Evolutionary conservation across 2,113 vertebrate genomes (phyloP), one percentile per base, ranked within the genome.

Genomic region (Ptilorrhoa leucosticta): DNA sequence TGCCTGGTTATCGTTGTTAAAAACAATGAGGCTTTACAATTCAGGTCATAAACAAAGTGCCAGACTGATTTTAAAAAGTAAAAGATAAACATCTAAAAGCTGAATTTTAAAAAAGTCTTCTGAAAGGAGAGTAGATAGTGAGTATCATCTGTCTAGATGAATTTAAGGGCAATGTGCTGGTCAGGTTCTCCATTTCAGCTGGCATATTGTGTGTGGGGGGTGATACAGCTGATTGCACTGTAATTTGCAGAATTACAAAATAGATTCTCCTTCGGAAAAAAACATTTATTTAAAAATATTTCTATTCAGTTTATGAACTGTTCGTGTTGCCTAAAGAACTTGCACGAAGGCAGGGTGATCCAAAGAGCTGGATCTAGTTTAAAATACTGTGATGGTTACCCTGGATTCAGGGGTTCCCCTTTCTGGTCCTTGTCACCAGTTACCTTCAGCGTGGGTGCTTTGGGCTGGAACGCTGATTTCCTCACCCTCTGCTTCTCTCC

Each of bases 1-100:
- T 84, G 86, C 76, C 76, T 82, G 69, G 60, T 95, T 94, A 80
- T 95, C 51, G 5, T 77, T 70, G 61, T 97, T 90, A 73, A 92
- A 94, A 87, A 70, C 61, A 80, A 89, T 45, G 76, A 82, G 53
- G 24, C 35, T 87, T 94, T 69, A 63, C 71, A 82, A 68, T 89
- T 68, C 64, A 75, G 79, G 61, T 80, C 51, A 81, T 80, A 82
- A 94, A 92, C 40, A 69, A 90, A 94, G 57, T 70, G n/a, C 42
- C 33, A 64, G 53, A 45, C 77, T 79, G 79, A 82, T 69, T 87
- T 92, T 57, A 60, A 94, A 96, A 89, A 54, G 57, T 40, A 23
- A 82, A 72, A 69, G 78, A 53, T 51, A 51, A 65, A 72, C 56
- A 83, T 56, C 44, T 70, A 64, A 87, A 83, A 83, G 28, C 33